A percentile compares a stretch with the other conserved stretches of the same genome.
Conservation (phyloP, 2,113 vertebrate genomes). For the Plestiodon gilberti region DNA sequence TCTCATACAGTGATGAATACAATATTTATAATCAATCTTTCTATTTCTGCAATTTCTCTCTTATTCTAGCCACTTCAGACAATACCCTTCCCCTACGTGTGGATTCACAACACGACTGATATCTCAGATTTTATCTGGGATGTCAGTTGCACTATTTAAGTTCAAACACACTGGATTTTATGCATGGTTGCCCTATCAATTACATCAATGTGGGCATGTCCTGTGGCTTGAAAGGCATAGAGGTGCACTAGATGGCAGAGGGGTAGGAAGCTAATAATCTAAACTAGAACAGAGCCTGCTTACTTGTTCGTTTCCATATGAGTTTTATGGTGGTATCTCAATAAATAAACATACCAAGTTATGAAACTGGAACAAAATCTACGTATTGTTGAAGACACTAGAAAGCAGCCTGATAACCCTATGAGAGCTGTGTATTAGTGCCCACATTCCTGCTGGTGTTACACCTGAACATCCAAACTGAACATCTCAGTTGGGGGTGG, state of each 20-base stretch:
- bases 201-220: neutral
- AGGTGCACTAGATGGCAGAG: neutral
- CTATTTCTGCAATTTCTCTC: neutral
- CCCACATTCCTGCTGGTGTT: too few species aligned
- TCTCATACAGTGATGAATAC: neutral
- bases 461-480: neutral
- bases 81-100: neutral
- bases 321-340: neutral
- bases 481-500: neutral
- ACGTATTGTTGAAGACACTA: neutral
- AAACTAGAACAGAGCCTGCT: neutral
- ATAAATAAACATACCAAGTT: neutral
- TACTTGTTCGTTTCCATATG: constrained; percentile 1
- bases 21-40: constrained; percentile 11
- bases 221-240: neutral
- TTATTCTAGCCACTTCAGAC: too few species aligned
- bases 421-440: neutral
- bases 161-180: neutral
- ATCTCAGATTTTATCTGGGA: neutral
- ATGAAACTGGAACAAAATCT: neutral
- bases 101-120: neutral
- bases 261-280: neutral
- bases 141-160: neutral
- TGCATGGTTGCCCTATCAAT: neutral
- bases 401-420: neutral